Percentiles rank a stretch among this genome's conserved stretches.
Evolutionary conservation across 2,113 vertebrate genomes (phyloP).

Genomic region (Erpornis zantholeuca): DNA sequence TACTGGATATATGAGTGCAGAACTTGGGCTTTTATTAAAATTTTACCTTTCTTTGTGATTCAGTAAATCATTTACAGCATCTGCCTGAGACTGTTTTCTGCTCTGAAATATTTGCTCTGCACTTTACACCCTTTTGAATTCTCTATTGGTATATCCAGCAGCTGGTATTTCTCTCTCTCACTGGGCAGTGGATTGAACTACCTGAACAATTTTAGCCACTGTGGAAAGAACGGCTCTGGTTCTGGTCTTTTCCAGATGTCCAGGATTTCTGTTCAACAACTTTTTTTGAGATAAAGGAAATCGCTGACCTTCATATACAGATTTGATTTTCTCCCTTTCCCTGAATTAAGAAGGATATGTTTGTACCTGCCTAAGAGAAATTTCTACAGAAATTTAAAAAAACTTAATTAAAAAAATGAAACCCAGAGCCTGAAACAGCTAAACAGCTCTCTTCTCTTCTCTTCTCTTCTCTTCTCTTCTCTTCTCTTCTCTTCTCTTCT

Average conservation of each 20-base stretch:
- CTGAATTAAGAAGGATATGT: background rate
- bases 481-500: too few relatives aligned
- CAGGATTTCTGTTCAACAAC: background rate
- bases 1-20: background rate
- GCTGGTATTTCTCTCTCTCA: background rate
- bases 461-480: too few relatives aligned
- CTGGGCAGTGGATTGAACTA: background rate
- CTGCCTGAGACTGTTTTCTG: background rate
- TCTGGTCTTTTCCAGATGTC: background rate
- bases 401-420: background rate
- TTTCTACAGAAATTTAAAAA: background rate
- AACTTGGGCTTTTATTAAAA: conserved; percentile 1
- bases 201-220: background rate
- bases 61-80: conserved; percentile 14
- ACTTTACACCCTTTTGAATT: background rate
- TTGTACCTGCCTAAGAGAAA: background rate
- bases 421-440: background rate
- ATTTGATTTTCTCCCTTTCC: background rate
- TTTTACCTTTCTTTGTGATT: background rate
- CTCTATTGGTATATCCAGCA: background rate
- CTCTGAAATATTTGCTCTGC: background rate
- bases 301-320: background rate
- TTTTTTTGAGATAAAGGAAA: background rate
- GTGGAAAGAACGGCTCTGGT: background rate
- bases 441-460: background rate